A percentile compares a stretch with the other conserved stretches of the same genome.
phyloP scores from a whole-genome alignment of 2,888 invertebrate genomes.

The Abrostola tripartita region DNA sequence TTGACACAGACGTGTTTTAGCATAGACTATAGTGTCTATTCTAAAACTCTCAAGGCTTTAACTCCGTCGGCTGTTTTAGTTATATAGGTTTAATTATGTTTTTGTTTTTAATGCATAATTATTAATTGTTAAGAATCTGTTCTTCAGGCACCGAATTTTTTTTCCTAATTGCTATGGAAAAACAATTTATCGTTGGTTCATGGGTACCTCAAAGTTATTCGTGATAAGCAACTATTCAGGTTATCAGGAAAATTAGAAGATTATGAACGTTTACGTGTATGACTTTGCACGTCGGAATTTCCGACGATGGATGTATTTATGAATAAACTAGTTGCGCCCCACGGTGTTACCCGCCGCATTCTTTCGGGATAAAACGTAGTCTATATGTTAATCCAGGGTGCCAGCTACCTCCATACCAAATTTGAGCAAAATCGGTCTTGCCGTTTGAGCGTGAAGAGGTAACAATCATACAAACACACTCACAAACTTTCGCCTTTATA shows the following conservation, averaged over 20 bases:
- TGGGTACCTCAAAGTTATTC: slow-evolving; percentile 49
- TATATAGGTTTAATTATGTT: slow-evolving; percentile 27
- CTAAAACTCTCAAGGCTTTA: too few relatives aligned
- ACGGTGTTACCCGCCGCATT: too few relatives aligned
- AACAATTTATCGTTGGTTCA: slow-evolving; percentile 25
- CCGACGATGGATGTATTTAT: slow-evolving; percentile 14
- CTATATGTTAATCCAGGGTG: too few relatives aligned
- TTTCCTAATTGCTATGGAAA: too few relatives aligned
- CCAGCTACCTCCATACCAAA: too few relatives aligned
- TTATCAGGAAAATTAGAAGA: slow-evolving; percentile 61
- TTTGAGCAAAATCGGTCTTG: too few relatives aligned
- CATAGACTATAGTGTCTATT: slow-evolving; percentile 3
- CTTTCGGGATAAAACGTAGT: too few relatives aligned
- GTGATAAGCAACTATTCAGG: slow-evolving; percentile 59
- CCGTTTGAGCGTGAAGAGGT: too few relatives aligned
- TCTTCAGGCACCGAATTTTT: too few relatives aligned
- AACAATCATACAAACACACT: too few relatives aligned
- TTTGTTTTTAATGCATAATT: slow-evolving; percentile 18
- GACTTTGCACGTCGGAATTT: slow-evolving; percentile 25
- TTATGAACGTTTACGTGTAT: slow-evolving; percentile 23
- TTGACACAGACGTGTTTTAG: slow-evolving; percentile 27
- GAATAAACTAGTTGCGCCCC: too few relatives aligned
- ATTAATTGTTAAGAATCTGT: not conserved
- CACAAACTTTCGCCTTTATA: too few relatives aligned
- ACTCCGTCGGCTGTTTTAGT: slow-evolving; percentile 27